Base-by-base conservation (phyloP, 2,113 vertebrate genomes). In the Lamprotornis superbus region DNA sequence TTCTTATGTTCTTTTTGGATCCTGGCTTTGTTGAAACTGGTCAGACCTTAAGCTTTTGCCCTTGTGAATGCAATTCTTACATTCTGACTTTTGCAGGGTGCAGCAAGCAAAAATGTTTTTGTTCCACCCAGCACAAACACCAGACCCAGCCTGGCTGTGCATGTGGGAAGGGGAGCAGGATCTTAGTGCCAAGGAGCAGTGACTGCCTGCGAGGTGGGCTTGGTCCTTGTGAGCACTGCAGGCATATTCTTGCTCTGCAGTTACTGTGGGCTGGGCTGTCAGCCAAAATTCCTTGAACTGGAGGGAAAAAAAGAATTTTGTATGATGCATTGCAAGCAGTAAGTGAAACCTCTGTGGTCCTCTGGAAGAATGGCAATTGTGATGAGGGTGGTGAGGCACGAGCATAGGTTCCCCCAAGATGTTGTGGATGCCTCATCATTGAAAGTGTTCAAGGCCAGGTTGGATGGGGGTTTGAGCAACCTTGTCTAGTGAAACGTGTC, bases 81-180 rank as follows among this genome's bases (percentile, higher is more conserved):
- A 13, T 11, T 60, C 30, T 77, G 47, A 21, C 47, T 86, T 74
- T 33, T 89, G 60, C 47, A 84, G 64, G 17, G 10, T 1, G 2
- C 80, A 73, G 53, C 71, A 80, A 77, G 31, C 24, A 86, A 68
- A 76, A 71, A 33, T 17, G 21, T 2, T 81, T 52, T 86, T 65
- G 9, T 69, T 73, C 68, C 21, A 30, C 19, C 33, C 23, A 63
- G 44, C 37, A 76, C 35, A 35, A 78, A 50, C 47, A 87, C 7
- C 24, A 75, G 53, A 11, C 24, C 5, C 3, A 23, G 33, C 44
- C 65, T 78, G 35, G 39, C 33, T 2, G 0, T 17, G n/a, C 1
- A 0, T 18, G 40, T 25, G 18, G 2, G 2, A 53, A 46, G 65
- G 6, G 7, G 28, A 71, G 35, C 1, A 0, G 52, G 64, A 82